These are phyloP conservation scores for Bombus sylvicola DNA, from an alignment of 1,140 invertebrate genomes.

Conservation along the genomic window DNA sequence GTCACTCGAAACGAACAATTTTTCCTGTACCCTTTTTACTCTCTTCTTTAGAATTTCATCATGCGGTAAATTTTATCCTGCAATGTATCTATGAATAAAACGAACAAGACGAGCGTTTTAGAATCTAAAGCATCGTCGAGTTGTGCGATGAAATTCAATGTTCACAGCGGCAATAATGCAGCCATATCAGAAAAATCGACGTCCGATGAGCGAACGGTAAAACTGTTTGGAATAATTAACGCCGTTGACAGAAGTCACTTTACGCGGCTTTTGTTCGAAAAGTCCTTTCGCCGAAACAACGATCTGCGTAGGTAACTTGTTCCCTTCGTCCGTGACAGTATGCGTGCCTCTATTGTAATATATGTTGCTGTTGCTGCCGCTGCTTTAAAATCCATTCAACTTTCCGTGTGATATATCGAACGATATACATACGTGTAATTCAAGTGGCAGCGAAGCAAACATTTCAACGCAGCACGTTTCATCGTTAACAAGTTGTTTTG, in stretches of 20 bases:
- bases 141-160: not conserved
- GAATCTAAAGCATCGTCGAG: no score
- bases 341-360: not conserved
- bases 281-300: not conserved
- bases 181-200: conserved; percentile 10
- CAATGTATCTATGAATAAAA: not conserved
- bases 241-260: not conserved
- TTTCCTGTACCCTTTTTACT: not conserved
- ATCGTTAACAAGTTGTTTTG: not conserved
- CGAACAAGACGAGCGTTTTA: no score
- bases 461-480: conserved; percentile 13
- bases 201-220: not conserved
- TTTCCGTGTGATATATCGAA: not conserved
- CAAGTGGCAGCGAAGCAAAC: not conserved
- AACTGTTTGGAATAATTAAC: not conserved
- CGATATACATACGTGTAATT: not conserved
- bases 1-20: not conserved
- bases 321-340: not conserved
- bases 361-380: not conserved
- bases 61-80: no score
- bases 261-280: not conserved
- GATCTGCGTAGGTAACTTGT: not conserved
- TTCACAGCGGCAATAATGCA: conserved; percentile 38
- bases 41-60: not conserved
- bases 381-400: not conserved